These are phyloP conservation scores for Idaea aversata DNA, from an alignment of 2,888 invertebrate genomes.

Conservation along the genomic window DNA sequence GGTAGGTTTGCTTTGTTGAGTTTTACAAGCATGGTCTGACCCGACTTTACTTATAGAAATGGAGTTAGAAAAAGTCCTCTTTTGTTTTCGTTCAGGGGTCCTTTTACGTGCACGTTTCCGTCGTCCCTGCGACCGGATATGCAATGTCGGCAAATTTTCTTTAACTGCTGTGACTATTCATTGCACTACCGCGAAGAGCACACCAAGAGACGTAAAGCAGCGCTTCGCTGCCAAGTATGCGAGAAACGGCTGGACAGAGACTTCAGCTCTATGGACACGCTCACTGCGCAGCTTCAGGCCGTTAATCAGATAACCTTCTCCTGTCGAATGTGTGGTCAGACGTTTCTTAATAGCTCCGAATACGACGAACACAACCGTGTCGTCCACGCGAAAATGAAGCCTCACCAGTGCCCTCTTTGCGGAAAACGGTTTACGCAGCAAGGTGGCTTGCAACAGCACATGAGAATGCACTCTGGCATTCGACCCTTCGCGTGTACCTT, in stretches of 20 bases:
- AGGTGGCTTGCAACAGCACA: conserved; percentile 72
- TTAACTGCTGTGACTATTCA: conserved; percentile 74
- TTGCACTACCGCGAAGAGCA: conserved; percentile 72
- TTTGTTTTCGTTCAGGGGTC: conserved; percentile 50
- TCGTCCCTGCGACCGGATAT: conserved; percentile 57
- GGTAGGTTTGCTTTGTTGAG: conserved; percentile 36
- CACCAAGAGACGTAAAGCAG: conserved; percentile 70
- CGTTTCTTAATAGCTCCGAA: conserved; percentile 52
- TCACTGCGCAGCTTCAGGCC: conserved; percentile 38
- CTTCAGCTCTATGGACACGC: conserved; percentile 33
- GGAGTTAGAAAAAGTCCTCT: not conserved
- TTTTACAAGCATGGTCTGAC: conserved; percentile 16
- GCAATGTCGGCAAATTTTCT: conserved; percentile 69
- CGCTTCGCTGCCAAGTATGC: conserved; percentile 72
- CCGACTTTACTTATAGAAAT: not conserved
- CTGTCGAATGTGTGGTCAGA: conserved; percentile 59
- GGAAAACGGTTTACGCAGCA: conserved; percentile 71
- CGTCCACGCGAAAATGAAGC: conserved; percentile 66
- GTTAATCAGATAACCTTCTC: conserved; percentile 44
- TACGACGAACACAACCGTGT: conserved; percentile 66
- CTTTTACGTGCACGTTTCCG: conserved; percentile 69
- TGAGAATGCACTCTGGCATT: conserved; percentile 72
- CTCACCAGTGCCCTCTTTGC: conserved; percentile 67
- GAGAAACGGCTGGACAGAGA: conserved; percentile 68
- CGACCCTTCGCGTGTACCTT: conserved; percentile 67